Base-by-base conservation (phyloP, 1,140 invertebrate species). In the Drosophila lini region DNA sequence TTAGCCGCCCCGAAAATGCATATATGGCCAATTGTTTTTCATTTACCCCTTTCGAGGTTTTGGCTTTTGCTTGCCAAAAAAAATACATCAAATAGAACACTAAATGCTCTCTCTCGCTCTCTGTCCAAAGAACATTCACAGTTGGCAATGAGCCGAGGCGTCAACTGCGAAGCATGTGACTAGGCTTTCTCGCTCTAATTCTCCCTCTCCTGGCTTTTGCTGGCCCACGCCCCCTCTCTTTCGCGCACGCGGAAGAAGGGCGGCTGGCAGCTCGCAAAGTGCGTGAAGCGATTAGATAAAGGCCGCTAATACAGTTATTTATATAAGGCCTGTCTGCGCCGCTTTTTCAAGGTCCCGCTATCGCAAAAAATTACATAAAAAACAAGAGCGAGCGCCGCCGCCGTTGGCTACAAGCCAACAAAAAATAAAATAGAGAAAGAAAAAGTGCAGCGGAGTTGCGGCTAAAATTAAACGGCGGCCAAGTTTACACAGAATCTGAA, bases 11-110 rank as follows among this genome's bases (percentile, higher is more conserved):
- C 59, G 28, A 78, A 63, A 58, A 63, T 42, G 52, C 41, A 65
- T 64, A 77, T 74, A 41, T 47, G 56, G 40, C 61, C 61, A 88
- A 81, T 85, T 86, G 85, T 90, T 90, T 90, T 90, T 90, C 85
- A 90, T 90, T 90, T 90, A 79, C 75, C 85, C 85, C 85, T 69
- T 90, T 90, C 88, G 86, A 90, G 85, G 85, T 80, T 90, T 67
- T 65, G 45, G 67, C 55, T 55, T 63, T 75, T 58, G 57, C 55
- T 71, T 89, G 77, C 81, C 81, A 74, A 80, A 89, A 81, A 60
- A 48, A 34, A 15, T n/a, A 34, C 10, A 53, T 16, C 48, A 52
- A 53, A 36, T 13, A 36, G 32, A 53, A 53, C 50, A 53, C 52
- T 4, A 15, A 53, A 38, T 36, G 19, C 52, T 38, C 52, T 38